Conservation (phyloP, 2,888 invertebrate genomes). For the Chymomyza amoena region DNA sequence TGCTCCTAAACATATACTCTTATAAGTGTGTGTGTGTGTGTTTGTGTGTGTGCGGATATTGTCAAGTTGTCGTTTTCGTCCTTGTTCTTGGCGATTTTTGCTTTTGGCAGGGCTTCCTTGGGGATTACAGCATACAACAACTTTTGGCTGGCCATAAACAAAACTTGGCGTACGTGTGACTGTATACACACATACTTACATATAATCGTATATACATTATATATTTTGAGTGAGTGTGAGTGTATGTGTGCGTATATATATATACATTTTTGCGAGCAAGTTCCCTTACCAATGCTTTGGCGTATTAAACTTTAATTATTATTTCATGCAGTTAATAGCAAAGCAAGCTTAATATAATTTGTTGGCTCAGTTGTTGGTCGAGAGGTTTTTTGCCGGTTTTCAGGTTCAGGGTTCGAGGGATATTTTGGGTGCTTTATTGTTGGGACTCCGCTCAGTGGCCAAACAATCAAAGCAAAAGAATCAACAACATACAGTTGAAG, state of each 20-base stretch:
- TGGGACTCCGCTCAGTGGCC: too few relatives aligned
- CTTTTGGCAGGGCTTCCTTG: neutral
- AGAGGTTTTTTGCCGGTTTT: neutral
- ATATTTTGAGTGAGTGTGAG: neutral
- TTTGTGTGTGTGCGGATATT: neutral
- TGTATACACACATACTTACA: neutral
- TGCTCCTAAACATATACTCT: neutral
- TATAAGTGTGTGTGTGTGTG: neutral
- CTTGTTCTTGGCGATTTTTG: neutral
- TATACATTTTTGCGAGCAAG: neutral
- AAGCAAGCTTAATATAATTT: constrained; percentile 2
- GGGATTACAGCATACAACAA: neutral
- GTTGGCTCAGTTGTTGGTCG: neutral
- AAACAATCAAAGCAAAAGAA: neutral
- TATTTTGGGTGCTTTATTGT: too few relatives aligned
- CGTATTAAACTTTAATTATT: constrained; percentile 33
- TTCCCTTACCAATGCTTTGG: constrained; percentile 13
- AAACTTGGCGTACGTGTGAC: neutral
- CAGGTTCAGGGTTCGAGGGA: too few relatives aligned
- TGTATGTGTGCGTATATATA: constrained; percentile 3
- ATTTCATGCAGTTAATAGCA: constrained; percentile 29
- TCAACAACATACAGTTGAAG: neutral
- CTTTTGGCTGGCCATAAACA: neutral
- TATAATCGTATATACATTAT: neutral
- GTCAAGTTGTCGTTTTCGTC: neutral